phyloP scores from a whole-genome alignment of 2,113 vertebrate species.

The Polypterus bichir region DNA sequence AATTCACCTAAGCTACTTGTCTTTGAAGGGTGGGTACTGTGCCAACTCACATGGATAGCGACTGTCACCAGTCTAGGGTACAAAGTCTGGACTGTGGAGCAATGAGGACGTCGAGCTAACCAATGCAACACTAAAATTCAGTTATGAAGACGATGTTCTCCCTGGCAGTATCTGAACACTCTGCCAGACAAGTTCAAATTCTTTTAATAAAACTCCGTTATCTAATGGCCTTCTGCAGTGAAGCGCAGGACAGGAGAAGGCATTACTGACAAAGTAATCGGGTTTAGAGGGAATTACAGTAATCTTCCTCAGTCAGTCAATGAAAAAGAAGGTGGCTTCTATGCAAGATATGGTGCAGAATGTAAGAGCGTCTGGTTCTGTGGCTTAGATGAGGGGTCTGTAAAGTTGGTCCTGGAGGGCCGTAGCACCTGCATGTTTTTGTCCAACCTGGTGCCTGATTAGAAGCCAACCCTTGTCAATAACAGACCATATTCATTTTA shows the following conservation, averaged over 20 bases:
- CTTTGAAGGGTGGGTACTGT: too few relatives aligned
- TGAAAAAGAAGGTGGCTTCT: conserved; percentile 23
- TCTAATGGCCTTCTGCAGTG: conserved; percentile 33
- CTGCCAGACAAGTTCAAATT: too few relatives aligned
- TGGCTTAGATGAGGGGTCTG: background rate
- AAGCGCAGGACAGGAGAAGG: conserved; percentile 36
- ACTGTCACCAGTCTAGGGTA: too few relatives aligned
- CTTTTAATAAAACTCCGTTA: conserved; percentile 21
- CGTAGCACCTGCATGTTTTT: background rate
- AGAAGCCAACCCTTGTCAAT: background rate
- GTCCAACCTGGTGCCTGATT: background rate
- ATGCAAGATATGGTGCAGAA: background rate
- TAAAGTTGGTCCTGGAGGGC: background rate
- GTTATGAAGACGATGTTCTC: too few relatives aligned
- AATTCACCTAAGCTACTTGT: too few relatives aligned
- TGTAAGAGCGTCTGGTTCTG: background rate
- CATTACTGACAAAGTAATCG: conserved; percentile 46
- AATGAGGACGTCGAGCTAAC: too few relatives aligned
- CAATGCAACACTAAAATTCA: too few relatives aligned
- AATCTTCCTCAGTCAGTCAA: conserved; percentile 48
- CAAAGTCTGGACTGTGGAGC: too few relatives aligned
- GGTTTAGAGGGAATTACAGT: conserved; percentile 52
- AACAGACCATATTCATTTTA: background rate
- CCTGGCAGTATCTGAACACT: too few relatives aligned
- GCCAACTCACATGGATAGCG: too few relatives aligned